Conservation (phyloP, 2,113 vertebrate genomes). For the Cyprinodon brontotheroides region DNA sequence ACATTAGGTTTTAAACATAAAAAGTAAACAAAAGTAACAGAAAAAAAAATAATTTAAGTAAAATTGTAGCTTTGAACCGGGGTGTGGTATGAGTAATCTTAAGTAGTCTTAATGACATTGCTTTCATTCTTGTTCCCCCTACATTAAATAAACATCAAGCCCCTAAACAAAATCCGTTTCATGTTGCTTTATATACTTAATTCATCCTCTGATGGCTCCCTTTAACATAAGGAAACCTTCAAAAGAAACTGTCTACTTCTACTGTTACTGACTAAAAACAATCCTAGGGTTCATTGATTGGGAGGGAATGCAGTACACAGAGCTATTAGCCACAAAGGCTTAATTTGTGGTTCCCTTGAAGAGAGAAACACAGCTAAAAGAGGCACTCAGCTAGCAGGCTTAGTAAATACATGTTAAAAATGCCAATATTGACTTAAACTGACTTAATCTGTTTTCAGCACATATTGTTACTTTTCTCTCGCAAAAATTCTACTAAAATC, state of each 20-base stretch:
- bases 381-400: background rate
- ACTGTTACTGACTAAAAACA: background rate
- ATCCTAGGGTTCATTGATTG: background rate
- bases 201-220: no score
- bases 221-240: background rate
- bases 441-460: background rate
- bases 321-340: background rate
- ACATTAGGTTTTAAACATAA: no score
- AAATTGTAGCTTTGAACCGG: no score
- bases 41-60: no score
- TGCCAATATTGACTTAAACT: background rate
- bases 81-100: no score
- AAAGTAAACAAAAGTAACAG: no score
- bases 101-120: no score
- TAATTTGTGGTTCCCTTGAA: background rate
- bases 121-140: no score
- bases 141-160: no score
- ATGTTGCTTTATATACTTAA: no score
- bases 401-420: background rate
- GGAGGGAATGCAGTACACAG: background rate
- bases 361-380: background rate
- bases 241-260: background rate
- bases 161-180: no score
- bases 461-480: background rate
- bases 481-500: background rate